Evolutionary conservation across 2,113 vertebrate species (phyloP).

Genomic region (Antechinus stuartii): DNA sequence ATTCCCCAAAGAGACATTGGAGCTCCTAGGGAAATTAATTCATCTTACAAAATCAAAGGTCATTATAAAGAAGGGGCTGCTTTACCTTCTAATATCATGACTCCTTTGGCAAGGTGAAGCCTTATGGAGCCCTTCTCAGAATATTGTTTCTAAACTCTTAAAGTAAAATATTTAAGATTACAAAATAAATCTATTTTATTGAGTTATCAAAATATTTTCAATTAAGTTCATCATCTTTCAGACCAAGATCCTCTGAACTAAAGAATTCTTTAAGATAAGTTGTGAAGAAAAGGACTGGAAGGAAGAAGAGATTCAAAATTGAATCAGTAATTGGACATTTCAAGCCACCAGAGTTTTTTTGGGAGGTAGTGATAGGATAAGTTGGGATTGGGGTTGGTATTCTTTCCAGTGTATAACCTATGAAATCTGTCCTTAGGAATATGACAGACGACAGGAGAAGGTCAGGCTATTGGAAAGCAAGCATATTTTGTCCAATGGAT

Average conservation of each 20-base stretch:
- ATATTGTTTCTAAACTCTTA: neutral
- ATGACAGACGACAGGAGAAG: slow-evolving; percentile 42
- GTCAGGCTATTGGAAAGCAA: slow-evolving; percentile 19
- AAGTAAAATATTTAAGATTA: neutral
- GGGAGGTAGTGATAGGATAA: no score
- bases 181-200: neutral
- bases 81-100: no score
- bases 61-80: no score
- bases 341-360: slow-evolving; percentile 44
- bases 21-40: no score
- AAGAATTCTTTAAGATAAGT: slow-evolving; percentile 5
- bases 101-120: neutral
- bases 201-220: neutral
- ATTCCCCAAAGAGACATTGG: no score
- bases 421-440: slow-evolving; percentile 26
- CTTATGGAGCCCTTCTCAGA: neutral
- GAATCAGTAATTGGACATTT: slow-evolving; percentile 20
- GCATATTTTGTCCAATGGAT: slow-evolving; percentile 55
- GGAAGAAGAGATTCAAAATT: slow-evolving; percentile 42
- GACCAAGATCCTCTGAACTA: neutral
- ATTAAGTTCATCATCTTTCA: neutral
- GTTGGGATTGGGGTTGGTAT: neutral
- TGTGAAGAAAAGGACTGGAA: slow-evolving; percentile 32
- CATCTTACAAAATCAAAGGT: no score
- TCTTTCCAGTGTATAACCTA: slow-evolving; percentile 16